Evolutionary conservation across 2,888 invertebrate genomes (phyloP), one percentile per base, ranked within the genome.

Genomic region (Pachliopta kotzebuea): DNA sequence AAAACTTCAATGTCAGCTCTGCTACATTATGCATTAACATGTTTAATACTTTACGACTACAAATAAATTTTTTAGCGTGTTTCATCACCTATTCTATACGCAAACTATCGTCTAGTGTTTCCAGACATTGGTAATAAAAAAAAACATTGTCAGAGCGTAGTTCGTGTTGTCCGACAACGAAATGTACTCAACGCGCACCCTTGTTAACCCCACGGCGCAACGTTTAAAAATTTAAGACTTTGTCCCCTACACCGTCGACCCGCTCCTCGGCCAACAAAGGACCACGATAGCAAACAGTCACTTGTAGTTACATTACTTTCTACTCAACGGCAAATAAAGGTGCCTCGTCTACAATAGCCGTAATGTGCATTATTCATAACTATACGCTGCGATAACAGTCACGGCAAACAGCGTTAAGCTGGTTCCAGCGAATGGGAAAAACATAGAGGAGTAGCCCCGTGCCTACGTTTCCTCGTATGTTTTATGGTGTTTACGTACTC

Each of bases 391-490:
- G 63, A 67, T n/a, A 56, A 52, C 61, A 56, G 59, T 65, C 57
- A 58, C 61, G 58, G 64, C 29, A 50, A 63, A 56, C 56, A 64
- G 45, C 54, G 55, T 23, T 57, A 53, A 45, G 62, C 59, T 59
- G n/a, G 50, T 63, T 59, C 59, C 42, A 59, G 70, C 70, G 72
- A 75, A 76, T 72, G 73, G 74, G 76, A 75, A 72, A 60, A 60
- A 60, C 53, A 52, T 23, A 54, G 54, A 53, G 37, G 37, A 37
- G 37, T 63, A 56, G 71, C 69, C 45, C 72, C 71, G 66, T 67
- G 62, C 63, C 70, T 59, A 56, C 69, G 68, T 77, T 77, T 78
- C 75, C 76, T 77, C 72, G 73, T 79, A 60, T 50, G 56, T 45
- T 55, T 66, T 64, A 60, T 68, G 65, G 76, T 71, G 68, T 68